Conservation (phyloP, 1,140 invertebrate genomes). For the Ceratina japonica region DNA sequence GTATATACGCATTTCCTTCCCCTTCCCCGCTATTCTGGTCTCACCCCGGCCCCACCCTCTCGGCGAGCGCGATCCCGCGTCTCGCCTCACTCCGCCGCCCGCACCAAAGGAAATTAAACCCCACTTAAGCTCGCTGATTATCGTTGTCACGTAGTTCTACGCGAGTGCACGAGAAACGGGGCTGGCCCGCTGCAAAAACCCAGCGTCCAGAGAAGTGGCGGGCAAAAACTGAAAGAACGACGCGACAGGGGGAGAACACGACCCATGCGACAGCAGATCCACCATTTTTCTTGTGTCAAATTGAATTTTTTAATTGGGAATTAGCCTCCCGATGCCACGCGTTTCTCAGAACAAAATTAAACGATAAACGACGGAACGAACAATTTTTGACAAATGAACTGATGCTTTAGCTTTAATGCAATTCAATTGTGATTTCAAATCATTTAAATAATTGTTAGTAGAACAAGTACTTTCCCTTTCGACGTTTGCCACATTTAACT, state of each 20-base stretch:
- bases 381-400: too few relatives aligned
- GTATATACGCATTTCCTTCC: constrained; percentile 68
- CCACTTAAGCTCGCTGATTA: constrained; percentile 75
- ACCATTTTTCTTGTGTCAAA: constrained; percentile 29
- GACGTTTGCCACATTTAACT: too few relatives aligned
- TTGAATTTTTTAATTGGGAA: constrained; percentile 23
- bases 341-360: neutral
- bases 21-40: neutral
- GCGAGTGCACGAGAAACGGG: constrained; percentile 40
- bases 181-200: constrained; percentile 51
- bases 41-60: constrained; percentile 24
- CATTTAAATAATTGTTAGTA: too few relatives aligned
- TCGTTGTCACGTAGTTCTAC: constrained; percentile 73
- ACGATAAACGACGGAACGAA: neutral
- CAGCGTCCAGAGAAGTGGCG: constrained; percentile 42
- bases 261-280: constrained; percentile 1
- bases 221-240: constrained; percentile 33
- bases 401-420: too few relatives aligned
- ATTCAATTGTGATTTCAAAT: too few relatives aligned
- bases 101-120: constrained; percentile 75
- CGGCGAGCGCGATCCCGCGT: constrained; percentile 4
- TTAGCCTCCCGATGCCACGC: neutral
- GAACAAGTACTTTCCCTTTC: too few relatives aligned
- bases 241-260: neutral
- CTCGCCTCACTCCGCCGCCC: constrained; percentile 67